Percentiles rank a stretch among this genome's conserved stretches.
phyloP scores from a whole-genome alignment of 2,113 vertebrate species.

The Dasyprocta punctata region DNA sequence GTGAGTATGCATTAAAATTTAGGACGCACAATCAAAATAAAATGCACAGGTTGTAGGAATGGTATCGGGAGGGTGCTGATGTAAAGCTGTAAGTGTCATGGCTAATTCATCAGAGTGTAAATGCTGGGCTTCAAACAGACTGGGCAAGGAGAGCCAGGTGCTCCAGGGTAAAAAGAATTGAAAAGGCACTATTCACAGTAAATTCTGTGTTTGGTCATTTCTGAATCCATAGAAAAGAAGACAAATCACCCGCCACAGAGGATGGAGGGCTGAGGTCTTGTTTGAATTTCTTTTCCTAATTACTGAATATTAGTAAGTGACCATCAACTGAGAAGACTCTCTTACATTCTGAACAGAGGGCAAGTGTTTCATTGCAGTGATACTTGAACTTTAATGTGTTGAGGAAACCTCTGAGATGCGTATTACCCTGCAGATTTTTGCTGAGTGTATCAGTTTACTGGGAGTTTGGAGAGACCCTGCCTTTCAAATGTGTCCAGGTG shows the following conservation, averaged over 20 bases:
- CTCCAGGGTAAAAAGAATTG: not conserved
- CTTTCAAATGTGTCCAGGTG: not conserved
- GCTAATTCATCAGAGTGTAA: constrained; percentile 66
- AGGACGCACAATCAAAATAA: not conserved
- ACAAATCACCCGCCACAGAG: not conserved
- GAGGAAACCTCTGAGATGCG: not conserved
- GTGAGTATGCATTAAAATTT: not conserved
- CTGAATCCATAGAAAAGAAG: constrained; percentile 20
- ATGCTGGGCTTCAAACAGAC: not conserved
- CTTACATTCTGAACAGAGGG: not conserved
- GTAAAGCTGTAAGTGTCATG: not conserved
- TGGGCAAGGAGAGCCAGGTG: not conserved
- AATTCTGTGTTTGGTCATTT: not conserved
- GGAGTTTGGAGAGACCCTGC: not conserved
- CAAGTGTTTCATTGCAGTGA: not conserved
- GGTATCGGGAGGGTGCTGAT: not conserved
- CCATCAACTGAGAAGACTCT: not conserved
- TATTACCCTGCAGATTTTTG: not conserved
- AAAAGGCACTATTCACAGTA: not conserved
- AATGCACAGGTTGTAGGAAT: constrained; percentile 37
- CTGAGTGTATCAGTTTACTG: not conserved
- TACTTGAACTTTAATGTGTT: not conserved
- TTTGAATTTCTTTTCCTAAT: constrained; percentile 26
- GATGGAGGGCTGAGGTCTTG: not conserved
- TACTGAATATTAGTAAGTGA: not conserved